Evolutionary conservation across 2,797 vertebrate species (phyloP).

Genomic region (Molossus alvarezi): DNA sequence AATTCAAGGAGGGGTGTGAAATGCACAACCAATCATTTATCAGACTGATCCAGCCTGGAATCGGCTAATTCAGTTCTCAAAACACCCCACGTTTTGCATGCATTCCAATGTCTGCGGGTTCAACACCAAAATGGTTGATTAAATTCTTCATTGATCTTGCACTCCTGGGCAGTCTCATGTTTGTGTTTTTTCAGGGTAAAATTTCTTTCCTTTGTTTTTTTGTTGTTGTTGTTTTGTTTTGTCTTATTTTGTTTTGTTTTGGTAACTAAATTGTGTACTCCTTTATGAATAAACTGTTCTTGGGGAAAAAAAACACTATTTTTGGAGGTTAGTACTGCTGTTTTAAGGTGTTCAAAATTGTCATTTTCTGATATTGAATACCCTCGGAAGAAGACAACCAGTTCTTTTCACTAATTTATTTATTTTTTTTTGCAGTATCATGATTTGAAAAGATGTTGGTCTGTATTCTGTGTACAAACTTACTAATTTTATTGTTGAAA

Average conservation of each 20-base stretch:
- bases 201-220: not conserved
- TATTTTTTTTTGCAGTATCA: not conserved
- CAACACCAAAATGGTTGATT: constrained; percentile 41
- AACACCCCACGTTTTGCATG: constrained; percentile 62
- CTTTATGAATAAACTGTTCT: not conserved
- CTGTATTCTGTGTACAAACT: not conserved
- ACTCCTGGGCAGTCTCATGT: not conserved
- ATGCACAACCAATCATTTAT: constrained; percentile 66
- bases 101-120: constrained; percentile 28
- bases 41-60: constrained; percentile 59
- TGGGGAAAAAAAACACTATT: not conserved
- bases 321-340: not conserved
- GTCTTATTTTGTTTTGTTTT: not conserved
- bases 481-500: constrained; percentile 49
- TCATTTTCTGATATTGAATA: not conserved
- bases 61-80: constrained; percentile 45
- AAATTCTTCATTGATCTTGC: constrained; percentile 54
- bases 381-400: not conserved
- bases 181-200: not conserved
- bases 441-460: not conserved
- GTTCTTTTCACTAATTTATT: not conserved
- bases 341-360: not conserved
- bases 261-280: not conserved
- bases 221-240: not conserved
- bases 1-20: constrained; percentile 70